Base-by-base conservation (phyloP, 2,797 vertebrate species). In the Hybognathus amarus region DNA sequence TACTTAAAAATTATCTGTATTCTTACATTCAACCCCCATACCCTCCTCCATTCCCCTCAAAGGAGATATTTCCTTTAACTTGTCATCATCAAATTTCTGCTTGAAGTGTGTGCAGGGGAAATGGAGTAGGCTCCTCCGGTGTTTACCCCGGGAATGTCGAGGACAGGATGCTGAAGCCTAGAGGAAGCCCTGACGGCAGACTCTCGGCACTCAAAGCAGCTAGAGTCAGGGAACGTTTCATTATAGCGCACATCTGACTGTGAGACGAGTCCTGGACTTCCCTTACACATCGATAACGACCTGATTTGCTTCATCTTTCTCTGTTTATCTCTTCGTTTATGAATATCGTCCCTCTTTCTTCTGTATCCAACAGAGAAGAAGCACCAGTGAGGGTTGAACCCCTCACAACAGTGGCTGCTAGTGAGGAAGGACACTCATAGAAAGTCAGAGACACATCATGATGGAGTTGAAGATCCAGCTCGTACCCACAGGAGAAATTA, bases 381-480 rank as follows among this genome's bases (percentile, higher is more conserved):
- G 27, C 15, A 38, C 20, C 18, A 50, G 68, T 27, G 73, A 66
- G 82, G 56, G 40, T 64, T 30, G 17, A 66, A 45, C 73, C 83
- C 70, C 20, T 85, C 50, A 30, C 17, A 42, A 83, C 56, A 10
- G 73, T 79, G 54, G 15, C 77, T 64, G n/a, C 38, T 22, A 66
- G 13, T 67, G 30, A 84, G 24, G 45, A 17, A 24, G n/a, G 47
- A 67, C 59, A 74, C 69, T 38, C 36, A 12, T 22, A 59, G 33
- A 67, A 42, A 68, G n/a, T 67, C 61, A 78, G 24, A 79, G 45
- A 63, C 22, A 78, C 59, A 87, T 67, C 9, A 95, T 95, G 94
- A 96, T 96, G 95, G 94, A 95, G 86, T 82, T 96, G 84, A 94
- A 89, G 89, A 95, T 96, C 87, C 94, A 95, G 89, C 87, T 95